Percentiles rank a stretch among this genome's conserved stretches.
Conservation (phyloP, 2,888 invertebrate species). For the Achlya flavicornis region DNA sequence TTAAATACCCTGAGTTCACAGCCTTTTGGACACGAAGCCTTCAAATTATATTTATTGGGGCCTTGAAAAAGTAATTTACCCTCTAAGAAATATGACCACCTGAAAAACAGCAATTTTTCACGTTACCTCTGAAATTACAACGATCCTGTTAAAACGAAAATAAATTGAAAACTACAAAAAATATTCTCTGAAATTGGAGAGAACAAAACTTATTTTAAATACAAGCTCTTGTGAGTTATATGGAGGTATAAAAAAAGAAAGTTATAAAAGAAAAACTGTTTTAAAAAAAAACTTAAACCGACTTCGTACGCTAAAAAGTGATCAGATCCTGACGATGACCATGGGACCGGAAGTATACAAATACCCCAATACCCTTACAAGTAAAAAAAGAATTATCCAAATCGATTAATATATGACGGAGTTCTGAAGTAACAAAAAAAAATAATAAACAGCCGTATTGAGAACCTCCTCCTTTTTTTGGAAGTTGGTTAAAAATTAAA, state of each 20-base stretch:
- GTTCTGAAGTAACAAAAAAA: too few species aligned
- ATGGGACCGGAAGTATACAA: too few species aligned
- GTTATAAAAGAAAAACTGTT: too few species aligned
- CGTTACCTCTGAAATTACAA: conserved; percentile 7
- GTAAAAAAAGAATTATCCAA: too few species aligned
- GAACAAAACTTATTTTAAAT: background rate
- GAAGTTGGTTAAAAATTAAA: too few species aligned
- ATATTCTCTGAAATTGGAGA: background rate
- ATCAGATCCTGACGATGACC: too few species aligned
- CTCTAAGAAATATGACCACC: background rate
- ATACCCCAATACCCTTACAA: too few species aligned
- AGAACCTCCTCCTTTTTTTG: too few species aligned
- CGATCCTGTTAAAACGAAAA: background rate
- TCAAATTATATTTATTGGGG: background rate
- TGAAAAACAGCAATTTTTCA: background rate
- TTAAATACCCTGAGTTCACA: background rate
- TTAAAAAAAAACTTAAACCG: too few species aligned
- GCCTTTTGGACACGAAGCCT: conserved; percentile 3
- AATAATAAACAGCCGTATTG: too few species aligned
- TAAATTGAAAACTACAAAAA: conserved; percentile 8
- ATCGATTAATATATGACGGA: too few species aligned
- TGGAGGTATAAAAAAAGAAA: background rate
- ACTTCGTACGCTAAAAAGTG: too few species aligned
- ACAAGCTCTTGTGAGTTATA: background rate
- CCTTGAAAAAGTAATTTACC: conserved; percentile 7